Evolutionary conservation across 2,113 vertebrate species (phyloP).

Genomic region (Tiliqua scincoides): DNA sequence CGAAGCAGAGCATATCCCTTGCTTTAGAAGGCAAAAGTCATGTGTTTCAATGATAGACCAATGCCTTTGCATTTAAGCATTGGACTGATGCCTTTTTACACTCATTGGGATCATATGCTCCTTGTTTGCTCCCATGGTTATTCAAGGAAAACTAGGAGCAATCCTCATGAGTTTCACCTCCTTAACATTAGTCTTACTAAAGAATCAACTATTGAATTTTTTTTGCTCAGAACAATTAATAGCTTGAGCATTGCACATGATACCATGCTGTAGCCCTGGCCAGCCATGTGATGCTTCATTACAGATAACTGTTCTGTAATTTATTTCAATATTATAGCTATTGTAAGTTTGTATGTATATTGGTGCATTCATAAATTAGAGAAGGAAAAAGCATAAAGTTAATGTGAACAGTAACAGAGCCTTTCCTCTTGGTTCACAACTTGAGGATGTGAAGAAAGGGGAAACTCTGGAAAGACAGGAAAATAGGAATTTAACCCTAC

Average conservation of each 20-base stretch:
- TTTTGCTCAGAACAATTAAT: background rate
- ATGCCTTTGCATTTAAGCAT: accelerated
- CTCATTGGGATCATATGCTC: background rate
- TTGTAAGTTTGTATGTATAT: background rate
- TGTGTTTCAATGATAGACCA: background rate
- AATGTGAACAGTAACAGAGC: background rate
- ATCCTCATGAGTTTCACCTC: background rate
- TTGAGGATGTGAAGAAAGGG: background rate
- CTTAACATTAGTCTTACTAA: background rate
- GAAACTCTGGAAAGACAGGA: background rate
- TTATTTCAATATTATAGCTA: background rate
- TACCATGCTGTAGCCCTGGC: accelerated
- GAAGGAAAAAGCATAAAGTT: background rate
- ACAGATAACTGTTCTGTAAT: background rate
- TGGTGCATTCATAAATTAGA: background rate
- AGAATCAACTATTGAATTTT: background rate
- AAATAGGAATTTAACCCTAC: background rate
- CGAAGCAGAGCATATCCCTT: background rate
- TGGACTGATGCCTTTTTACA: accelerated
- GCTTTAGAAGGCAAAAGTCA: background rate
- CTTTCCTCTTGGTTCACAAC: background rate
- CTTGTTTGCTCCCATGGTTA: constrained; percentile 12
- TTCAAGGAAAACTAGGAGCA: background rate
- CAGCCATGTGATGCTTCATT: background rate
- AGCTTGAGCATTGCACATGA: background rate